Percentiles rank a stretch among this genome's conserved stretches.
Conservation (phyloP, 2,888 invertebrate genomes). For the Prenolepis imparis region DNA sequence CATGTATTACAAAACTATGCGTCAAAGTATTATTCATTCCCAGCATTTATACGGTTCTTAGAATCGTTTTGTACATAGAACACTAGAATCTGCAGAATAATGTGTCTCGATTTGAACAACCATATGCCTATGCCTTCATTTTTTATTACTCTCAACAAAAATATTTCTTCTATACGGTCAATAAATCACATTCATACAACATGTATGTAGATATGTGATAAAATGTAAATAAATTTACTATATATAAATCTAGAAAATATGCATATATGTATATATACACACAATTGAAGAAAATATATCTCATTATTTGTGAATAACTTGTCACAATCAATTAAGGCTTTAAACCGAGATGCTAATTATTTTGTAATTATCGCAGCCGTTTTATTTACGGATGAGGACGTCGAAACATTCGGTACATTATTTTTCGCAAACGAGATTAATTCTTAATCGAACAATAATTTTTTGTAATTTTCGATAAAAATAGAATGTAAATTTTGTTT, state of each 20-base stretch:
- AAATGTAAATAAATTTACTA: not conserved
- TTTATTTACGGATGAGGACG: constrained; percentile 23
- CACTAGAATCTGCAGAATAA: not conserved
- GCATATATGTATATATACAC: no score
- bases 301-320: constrained; percentile 34
- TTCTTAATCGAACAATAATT: constrained; percentile 19
- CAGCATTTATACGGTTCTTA: constrained; percentile 30
- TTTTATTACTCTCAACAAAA: not conserved
- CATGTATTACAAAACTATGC: constrained; percentile 39
- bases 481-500: not conserved
- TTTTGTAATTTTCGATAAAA: constrained; percentile 16
- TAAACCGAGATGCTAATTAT: constrained; percentile 28
- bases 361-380: constrained; percentile 29
- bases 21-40: constrained; percentile 33
- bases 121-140: not conserved
- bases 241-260: not conserved
- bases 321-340: constrained; percentile 34
- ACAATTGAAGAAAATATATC: constrained; percentile 44
- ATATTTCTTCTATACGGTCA: not conserved
- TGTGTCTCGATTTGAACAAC: constrained; percentile 29
- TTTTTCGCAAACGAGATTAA: constrained; percentile 12
- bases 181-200: not conserved
- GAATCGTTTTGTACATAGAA: constrained; percentile 28
- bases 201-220: not conserved
- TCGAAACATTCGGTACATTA: not conserved